These are phyloP conservation scores for Asbolus verrucosus DNA, from an alignment of 1,140 invertebrate species.

Conservation along the genomic window DNA sequence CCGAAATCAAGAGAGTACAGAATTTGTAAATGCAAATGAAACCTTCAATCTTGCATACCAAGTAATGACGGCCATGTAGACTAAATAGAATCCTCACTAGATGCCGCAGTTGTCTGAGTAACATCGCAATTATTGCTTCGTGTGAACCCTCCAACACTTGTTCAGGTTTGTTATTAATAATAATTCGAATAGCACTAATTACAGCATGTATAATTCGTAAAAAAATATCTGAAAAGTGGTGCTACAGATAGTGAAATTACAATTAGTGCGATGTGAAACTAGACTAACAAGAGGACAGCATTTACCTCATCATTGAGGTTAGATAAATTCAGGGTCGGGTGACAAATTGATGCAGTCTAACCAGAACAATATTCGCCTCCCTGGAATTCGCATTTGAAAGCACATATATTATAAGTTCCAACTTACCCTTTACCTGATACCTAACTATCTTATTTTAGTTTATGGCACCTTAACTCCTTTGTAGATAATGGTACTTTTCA, in stretches of 20 bases:
- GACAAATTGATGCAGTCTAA: conserved; percentile 49
- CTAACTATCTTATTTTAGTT: conserved; percentile 38
- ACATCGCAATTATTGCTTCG: conserved; percentile 4
- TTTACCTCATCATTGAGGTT: conserved; percentile 50
- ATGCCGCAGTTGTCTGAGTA: conserved; percentile 19
- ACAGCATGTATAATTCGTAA: too few relatives aligned
- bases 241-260: conserved; percentile 12
- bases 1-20: conserved; percentile 26
- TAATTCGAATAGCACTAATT: too few relatives aligned
- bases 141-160: neutral
- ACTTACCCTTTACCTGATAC: conserved; percentile 37
- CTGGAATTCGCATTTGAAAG: conserved; percentile 28
- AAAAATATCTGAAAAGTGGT: neutral
- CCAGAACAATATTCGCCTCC: conserved; percentile 41
- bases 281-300: conserved; percentile 41
- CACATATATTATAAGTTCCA: conserved; percentile 43
- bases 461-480: conserved; percentile 42
- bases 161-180: too few relatives aligned
- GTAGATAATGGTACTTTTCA: neutral
- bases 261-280: conserved; percentile 20
- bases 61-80: conserved; percentile 6
- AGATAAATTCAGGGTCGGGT: conserved; percentile 43
- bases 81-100: conserved; percentile 14
- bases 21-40: conserved; percentile 39
- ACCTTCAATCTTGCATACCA: conserved; percentile 38